Conservation (phyloP, 1,140 invertebrate genomes). For the Lepidostoma basale region DNA sequence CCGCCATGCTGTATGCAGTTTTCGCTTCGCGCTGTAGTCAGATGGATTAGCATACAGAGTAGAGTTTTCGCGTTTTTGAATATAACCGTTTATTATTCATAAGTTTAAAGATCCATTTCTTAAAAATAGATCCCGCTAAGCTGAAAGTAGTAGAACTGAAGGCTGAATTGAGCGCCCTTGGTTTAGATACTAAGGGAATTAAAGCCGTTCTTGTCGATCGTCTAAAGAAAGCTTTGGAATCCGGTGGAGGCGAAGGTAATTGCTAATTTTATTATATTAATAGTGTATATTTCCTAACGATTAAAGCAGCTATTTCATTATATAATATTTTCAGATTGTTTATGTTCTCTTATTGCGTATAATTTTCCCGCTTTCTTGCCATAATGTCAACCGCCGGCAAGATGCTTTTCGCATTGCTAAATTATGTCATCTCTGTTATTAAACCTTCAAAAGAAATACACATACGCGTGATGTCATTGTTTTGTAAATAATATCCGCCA, state of each 20-base stretch:
- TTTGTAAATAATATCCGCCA: too few relatives aligned
- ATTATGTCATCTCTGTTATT: background rate
- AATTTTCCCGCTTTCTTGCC: conserved; percentile 30
- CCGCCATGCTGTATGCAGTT: conserved; percentile 21
- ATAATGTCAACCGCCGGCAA: conserved; percentile 2
- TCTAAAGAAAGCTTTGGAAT: conserved; percentile 81
- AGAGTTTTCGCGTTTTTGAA: conserved; percentile 2
- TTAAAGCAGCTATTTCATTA: conserved; percentile 1
- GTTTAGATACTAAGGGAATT: conserved; percentile 90
- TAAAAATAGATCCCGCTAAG: conserved; percentile 78
- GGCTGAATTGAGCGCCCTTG: conserved; percentile 80
- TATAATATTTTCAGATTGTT: background rate
- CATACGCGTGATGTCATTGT: too few relatives aligned
- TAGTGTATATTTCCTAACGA: background rate
- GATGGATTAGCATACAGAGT: conserved; percentile 5
- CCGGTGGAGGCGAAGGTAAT: conserved; percentile 67
- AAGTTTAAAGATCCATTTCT: conserved; percentile 12
- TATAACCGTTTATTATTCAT: conserved; percentile 1
- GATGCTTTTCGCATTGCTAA: background rate
- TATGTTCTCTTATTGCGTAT: background rate
- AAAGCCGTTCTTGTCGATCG: conserved; percentile 91
- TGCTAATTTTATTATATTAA: conserved; percentile 32
- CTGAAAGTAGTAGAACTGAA: conserved; percentile 92
- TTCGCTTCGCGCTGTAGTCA: conserved; percentile 4
- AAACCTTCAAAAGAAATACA: too few relatives aligned